Evolutionary conservation across 1,140 invertebrate species (phyloP).

Genomic region (Lineus longissimus): DNA sequence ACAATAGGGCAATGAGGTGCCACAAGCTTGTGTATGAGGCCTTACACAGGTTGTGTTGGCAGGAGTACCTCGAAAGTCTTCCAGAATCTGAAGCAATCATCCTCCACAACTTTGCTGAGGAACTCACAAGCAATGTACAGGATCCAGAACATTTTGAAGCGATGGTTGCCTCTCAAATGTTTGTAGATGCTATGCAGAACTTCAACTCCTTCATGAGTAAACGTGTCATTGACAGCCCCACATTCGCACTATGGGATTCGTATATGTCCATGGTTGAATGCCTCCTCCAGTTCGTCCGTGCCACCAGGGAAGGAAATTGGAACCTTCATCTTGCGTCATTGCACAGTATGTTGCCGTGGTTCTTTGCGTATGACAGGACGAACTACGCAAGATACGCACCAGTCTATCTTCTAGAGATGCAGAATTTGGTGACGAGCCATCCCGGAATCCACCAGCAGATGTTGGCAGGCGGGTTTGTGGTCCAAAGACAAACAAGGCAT

Average conservation of each 20-base stretch:
- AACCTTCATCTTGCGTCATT: conserved; percentile 9
- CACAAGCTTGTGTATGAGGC: conserved; percentile 29
- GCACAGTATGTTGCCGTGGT: conserved; percentile 14
- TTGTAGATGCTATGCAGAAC: no score
- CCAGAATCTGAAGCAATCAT: no score
- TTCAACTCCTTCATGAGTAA: no score
- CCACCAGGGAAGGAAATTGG: conserved; percentile 16
- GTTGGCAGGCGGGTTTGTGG: not conserved
- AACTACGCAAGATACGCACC: conserved; percentile 14
- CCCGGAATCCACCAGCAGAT: not conserved
- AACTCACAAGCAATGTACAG: no score
- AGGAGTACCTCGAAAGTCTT: no score
- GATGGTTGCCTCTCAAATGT: no score
- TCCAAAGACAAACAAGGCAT: not conserved
- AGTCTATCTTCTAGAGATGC: conserved; percentile 16
- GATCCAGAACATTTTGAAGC: no score
- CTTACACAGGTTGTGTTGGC: conserved; percentile 14
- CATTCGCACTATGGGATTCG: conserved; percentile 3
- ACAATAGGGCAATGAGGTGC: conserved; percentile 22
- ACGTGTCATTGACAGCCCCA: no score
- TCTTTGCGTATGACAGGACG: conserved; percentile 8
- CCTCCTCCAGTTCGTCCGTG: conserved; percentile 13
- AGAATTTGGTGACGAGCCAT: not conserved
- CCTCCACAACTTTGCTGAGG: no score
- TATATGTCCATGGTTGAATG: conserved; percentile 15